Evolutionary conservation across 2,113 vertebrate species (phyloP).

Genomic region (Polypterus bichir): DNA sequence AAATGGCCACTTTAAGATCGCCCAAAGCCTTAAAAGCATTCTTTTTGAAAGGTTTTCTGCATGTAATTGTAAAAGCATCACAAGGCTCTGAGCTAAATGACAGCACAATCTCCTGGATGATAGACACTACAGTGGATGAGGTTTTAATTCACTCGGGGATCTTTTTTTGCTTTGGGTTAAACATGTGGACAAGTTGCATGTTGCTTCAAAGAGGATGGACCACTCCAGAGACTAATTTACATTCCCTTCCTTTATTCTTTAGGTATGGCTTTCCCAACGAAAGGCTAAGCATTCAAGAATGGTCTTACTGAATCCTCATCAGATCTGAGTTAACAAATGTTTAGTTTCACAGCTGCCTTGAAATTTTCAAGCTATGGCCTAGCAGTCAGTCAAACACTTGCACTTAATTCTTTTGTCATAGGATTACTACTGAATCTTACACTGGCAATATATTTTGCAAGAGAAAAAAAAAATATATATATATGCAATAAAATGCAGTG

Average conservation of each 20-base stretch:
- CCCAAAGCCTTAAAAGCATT: not conserved
- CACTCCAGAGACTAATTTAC: slow-evolving; percentile 71
- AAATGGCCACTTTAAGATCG: not conserved
- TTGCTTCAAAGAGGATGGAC: slow-evolving; percentile 17
- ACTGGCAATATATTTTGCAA: slow-evolving; percentile 26
- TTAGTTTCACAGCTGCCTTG: slow-evolving; percentile 76
- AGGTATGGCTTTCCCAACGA: slow-evolving; percentile 99
- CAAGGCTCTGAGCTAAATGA: slow-evolving; percentile 29
- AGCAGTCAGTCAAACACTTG: slow-evolving; percentile 82
- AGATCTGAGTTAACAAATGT: slow-evolving; percentile 77
- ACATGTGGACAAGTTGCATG: slow-evolving; percentile 17
- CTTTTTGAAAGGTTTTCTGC: not conserved
- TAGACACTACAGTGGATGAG: slow-evolving; percentile 11
- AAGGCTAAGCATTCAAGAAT: slow-evolving; percentile 92
- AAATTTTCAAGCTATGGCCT: slow-evolving; percentile 56
- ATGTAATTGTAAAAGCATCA: not conserved
- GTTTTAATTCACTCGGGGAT: slow-evolving; percentile 1
- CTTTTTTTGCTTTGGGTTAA: slow-evolving; percentile 15
- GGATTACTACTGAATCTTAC: slow-evolving; percentile 24
- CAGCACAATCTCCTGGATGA: slow-evolving; percentile 20
- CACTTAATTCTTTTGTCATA: slow-evolving; percentile 55
- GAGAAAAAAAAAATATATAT: slow-evolving; percentile 48
- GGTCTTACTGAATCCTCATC: slow-evolving; percentile 79
- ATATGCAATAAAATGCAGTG: slow-evolving; percentile 31
- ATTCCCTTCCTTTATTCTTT: slow-evolving; percentile 89